Base-by-base conservation (phyloP, 2,113 vertebrate species). In the Bostrychus sinensis region DNA sequence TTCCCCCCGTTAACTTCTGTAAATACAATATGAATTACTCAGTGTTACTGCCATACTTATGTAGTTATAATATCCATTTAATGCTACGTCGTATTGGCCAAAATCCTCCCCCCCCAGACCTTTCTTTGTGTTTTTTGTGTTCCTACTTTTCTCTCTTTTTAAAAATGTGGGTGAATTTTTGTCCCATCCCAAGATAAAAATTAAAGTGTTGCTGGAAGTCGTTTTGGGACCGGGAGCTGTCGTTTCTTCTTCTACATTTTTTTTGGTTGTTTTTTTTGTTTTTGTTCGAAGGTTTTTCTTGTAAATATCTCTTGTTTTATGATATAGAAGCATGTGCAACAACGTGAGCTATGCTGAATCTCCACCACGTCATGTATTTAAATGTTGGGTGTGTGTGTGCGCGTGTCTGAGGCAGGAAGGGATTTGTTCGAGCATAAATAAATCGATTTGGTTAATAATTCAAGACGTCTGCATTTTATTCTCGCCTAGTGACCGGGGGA, bases 291-390 rank as follows among this genome's bases (percentile, higher is more conserved):
- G 87, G 89, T 91, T 94, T 92, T 92, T 92, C 91, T 72, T 99
- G 97, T 99, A 98, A 95, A 99, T 98, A 98, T 92, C 92, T 94
- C 91, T 92, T 92, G 80, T 98, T 98, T 98, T 96, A 96, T 96
- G 41, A 42, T 95, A 94, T 46, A 28, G 48, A 99, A 97, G 97
- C 97, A 99, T 99, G 96, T 96, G 94, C 93, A 92, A 93, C 93
- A 91, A 74, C 91, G 91, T 93, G 93, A 91, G 91, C 85, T 60
- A 88, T 88, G 91, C 90, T 90, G 66, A 89, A 86, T 86, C 93
- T 90, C 89, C 92, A 91, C 90, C 91, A 90, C 82, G 91, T 86
- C 91, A 41, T 94, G 85, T 95, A 86, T 93, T 92, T 92, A 90
- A 89, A 82, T 92, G 83, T 86, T 36, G 74, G 67, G 80, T 39